Base-by-base conservation (phyloP, 2,113 vertebrate species). In the Bagarius yarrelli region DNA sequence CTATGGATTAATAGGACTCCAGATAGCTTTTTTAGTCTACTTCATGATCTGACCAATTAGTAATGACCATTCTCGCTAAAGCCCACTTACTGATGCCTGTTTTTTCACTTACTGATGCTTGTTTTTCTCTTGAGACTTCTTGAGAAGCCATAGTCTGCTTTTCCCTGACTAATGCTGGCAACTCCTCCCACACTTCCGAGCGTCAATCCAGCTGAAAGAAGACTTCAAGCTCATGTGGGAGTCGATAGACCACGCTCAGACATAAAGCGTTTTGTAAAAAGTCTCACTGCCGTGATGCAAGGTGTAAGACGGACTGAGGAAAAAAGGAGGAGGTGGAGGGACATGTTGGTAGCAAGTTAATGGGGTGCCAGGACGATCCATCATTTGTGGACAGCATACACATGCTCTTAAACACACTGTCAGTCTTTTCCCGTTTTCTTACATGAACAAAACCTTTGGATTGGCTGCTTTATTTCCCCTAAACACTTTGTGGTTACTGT, bases 261-360 rank as follows among this genome's bases (percentile, higher is more conserved):
- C 70, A 56, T 40, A 1, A 25, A 25, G 32, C 59, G 4, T 50
- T 67, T 82, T 74, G 40, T 69, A 82, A 85, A 70, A 12, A 5
- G 19, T 50, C 67, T 64, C 78, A 57, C 47, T 53, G 69, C 32
- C 40, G 79, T 44, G 21, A 11, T 16, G 47, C 18, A 16, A 27
- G 59, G 56, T 73, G 79, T 18, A n/a, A 61, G 44, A 80, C 40
- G 8, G 16, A 50, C 64, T 32, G 78, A 66, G 63, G 55, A 66
- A 16, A n/a, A 50, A 21, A 40, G 19, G 52, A 11, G 40, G 47
- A n/a, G 36, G 25, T 14, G 47, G 53, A 34, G 18, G 13, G n/a
- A 27, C 13, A 40, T 50, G 56, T 44, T 36, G 56, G 21, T 21
- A 16, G 21, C 21, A n/a, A 25, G 53, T 59, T 70, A 59, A 23